Evolutionary conservation across 2,797 vertebrate species (phyloP).

Genomic region (Eulemur coronatus): DNA sequence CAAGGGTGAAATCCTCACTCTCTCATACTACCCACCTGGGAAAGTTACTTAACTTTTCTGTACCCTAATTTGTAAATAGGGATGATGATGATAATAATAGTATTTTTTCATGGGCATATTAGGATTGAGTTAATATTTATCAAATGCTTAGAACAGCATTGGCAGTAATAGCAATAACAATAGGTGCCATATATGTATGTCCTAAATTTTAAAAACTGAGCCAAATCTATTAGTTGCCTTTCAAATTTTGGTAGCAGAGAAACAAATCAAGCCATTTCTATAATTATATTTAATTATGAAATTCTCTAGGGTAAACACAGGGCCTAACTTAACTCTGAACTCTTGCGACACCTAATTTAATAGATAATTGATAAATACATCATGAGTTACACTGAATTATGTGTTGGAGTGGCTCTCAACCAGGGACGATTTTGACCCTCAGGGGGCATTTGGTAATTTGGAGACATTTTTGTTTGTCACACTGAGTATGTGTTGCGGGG

Average conservation of each 20-base stretch:
- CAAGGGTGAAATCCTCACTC: background rate
- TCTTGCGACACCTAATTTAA: background rate
- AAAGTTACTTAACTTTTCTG: constrained; percentile 24
- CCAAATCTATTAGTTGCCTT: constrained; percentile 29
- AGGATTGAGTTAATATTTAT: constrained; percentile 26
- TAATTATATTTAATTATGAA: constrained; percentile 47
- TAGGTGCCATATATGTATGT: background rate
- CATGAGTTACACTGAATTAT: background rate
- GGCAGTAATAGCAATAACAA: background rate
- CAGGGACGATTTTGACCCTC: background rate
- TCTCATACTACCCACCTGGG: background rate
- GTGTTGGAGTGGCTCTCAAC: background rate
- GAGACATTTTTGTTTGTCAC: constrained; percentile 37
- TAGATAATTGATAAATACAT: background rate
- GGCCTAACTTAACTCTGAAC: constrained; percentile 36
- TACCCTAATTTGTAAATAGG: constrained; percentile 35
- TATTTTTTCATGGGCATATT: background rate
- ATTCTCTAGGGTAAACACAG: constrained; percentile 52
- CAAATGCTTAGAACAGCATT: constrained; percentile 30
- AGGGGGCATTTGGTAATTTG: background rate
- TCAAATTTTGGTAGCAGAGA: constrained; percentile 35
- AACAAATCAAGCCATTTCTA: constrained; percentile 5
- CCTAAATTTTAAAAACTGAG: constrained; percentile 38
- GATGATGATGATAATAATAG: constrained; percentile 17
- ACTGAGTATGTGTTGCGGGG: background rate